Conservation (phyloP, 2,888 invertebrate species). For the Caenorhabditis wallacei region DNA sequence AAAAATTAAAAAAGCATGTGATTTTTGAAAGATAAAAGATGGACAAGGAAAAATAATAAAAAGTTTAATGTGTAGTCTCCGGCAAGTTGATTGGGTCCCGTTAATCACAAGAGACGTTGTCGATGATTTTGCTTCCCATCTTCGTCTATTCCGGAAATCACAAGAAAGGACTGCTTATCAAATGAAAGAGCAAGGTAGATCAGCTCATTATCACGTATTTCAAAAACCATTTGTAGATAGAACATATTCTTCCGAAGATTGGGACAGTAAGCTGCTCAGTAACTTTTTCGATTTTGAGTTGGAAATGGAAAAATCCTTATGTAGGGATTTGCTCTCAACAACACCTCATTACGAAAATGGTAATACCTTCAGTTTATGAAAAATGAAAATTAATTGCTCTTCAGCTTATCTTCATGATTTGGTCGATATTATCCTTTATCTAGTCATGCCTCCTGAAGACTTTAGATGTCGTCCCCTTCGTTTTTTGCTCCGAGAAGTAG, state of each 20-base stretch:
- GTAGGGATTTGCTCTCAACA: conserved; percentile 90
- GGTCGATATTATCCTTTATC: conserved; percentile 90
- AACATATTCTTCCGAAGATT: conserved; percentile 18
- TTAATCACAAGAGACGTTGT: conserved; percentile 92
- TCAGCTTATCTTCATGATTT: conserved; percentile 90
- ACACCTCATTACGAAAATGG: conserved; percentile 86
- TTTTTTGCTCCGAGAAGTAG: conserved; percentile 86
- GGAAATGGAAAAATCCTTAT: conserved; percentile 90
- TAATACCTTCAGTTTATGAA: conserved; percentile 74
- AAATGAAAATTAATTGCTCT: conserved; percentile 57
- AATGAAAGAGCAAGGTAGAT: conserved; percentile 15
- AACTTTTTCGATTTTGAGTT: conserved; percentile 93
- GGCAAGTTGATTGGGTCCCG: conserved; percentile 91
- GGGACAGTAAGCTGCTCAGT: conserved; percentile 86
- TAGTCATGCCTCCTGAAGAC: conserved; percentile 90
- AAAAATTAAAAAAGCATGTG: too few species aligned
- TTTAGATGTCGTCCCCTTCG: conserved; percentile 91
- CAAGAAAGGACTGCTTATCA: conserved; percentile 83
- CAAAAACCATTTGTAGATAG: conserved; percentile 11
- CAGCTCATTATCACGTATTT: not conserved
- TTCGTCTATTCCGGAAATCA: conserved; percentile 91
- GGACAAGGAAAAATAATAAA: too few species aligned
- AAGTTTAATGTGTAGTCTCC: too few species aligned
- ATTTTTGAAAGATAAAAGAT: too few species aligned
- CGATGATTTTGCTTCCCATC: conserved; percentile 93